Percentiles rank a stretch among this genome's conserved stretches.
Conservation (phyloP, 2,888 invertebrate species). For the Parnassius smintheus region DNA sequence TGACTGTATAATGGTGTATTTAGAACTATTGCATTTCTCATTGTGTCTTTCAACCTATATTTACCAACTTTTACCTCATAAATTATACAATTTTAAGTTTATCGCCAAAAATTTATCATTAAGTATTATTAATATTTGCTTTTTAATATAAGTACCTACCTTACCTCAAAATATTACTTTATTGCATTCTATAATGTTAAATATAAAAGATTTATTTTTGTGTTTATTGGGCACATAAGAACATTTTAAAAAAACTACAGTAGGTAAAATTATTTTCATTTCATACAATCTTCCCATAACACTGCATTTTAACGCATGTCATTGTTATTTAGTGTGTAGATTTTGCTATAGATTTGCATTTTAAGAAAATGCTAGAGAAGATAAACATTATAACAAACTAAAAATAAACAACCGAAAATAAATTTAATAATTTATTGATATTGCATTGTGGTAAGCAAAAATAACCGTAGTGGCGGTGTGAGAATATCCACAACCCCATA, state of each 20-base stretch:
- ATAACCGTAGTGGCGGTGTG: no score
- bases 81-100: conserved; percentile 7
- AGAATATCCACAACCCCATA: no score
- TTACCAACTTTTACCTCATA: conserved; percentile 24
- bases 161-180: background rate
- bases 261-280: background rate
- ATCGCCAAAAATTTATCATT: background rate
- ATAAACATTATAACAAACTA: no score
- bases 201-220: no score
- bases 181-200: background rate
- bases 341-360: background rate
- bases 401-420: no score
- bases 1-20: conserved; percentile 63
- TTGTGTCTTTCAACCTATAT: conserved; percentile 33
- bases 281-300: background rate
- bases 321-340: background rate
- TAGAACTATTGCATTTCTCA: conserved; percentile 40
- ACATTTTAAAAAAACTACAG: background rate
- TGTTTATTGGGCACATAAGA: background rate
- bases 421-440: no score
- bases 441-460: no score
- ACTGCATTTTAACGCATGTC: conserved; percentile 11
- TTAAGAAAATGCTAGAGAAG: no score
- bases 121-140: background rate
- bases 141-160: background rate